A percentile compares a stretch with the other conserved stretches of the same genome.
Evolutionary conservation across 2,113 vertebrate genomes (phyloP).

Genomic region (Heteronetta atricapilla): DNA sequence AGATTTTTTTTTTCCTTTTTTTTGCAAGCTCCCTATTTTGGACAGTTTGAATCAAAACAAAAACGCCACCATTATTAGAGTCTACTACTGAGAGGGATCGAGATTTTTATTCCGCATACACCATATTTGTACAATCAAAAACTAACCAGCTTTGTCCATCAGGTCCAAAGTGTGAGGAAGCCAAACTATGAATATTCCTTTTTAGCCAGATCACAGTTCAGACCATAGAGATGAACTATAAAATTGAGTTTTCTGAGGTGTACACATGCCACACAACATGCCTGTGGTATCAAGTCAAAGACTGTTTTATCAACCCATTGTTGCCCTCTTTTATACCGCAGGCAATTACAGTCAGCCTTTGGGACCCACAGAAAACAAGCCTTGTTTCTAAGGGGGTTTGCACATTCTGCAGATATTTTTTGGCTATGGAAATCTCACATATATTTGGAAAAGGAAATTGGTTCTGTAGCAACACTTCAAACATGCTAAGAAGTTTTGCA

Average conservation of each 20-base stretch:
- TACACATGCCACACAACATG: neutral
- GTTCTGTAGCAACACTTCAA: neutral
- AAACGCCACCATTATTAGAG: too few relatives aligned
- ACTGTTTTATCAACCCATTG: neutral
- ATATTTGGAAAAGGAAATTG: neutral
- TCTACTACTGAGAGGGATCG: too few relatives aligned
- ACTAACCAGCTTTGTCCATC: neutral
- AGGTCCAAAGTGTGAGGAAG: neutral
- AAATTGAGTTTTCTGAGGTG: neutral
- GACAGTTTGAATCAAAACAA: neutral
- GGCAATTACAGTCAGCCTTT: neutral
- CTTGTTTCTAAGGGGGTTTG: neutral
- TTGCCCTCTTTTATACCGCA: neutral
- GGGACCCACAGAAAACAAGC: neutral
- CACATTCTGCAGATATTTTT: neutral
- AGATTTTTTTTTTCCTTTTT: neutral
- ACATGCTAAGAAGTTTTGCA: neutral
- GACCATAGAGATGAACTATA: neutral
- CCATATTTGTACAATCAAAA: neutral
- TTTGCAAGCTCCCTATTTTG: neutral
- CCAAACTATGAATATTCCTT: neutral
- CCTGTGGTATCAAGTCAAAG: neutral
- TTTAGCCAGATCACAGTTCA: neutral
- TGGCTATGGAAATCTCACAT: neutral
- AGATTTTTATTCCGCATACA: neutral